Evolutionary conservation across 2,888 invertebrate species (phyloP), one percentile per base, ranked within the genome.

Genomic region (Myopa tessellatipennis): DNA sequence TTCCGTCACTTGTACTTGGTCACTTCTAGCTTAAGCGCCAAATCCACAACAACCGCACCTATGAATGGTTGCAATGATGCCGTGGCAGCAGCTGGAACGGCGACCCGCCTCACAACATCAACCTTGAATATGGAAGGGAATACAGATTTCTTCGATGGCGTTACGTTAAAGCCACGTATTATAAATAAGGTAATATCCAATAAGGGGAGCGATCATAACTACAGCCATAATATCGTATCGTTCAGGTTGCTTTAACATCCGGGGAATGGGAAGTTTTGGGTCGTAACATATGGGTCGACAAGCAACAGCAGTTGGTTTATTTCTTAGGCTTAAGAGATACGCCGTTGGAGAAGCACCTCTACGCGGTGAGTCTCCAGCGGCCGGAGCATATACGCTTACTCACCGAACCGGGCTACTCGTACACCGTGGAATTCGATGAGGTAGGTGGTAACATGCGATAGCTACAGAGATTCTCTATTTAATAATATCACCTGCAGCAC

Each of bases 181-280:
- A 87, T 93, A 76, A 93, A 93, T 79, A 94, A 94, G 87, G 89
- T 89, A 79, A 45, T 10, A 40, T 69, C 52, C 6, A 55, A 55
- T 52, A 16, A 67, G 4, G 2, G n/a, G 4, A 18, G 16, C 8
- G 16, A 14, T 18, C 10, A 45, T 14, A 45, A 8, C 2, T 10
- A 8, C 16, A 69, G 26, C 10, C 4, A 6, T 38, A 69, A 69
- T 12, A 12, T 26, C 16, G 40, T 18, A 68, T 50, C 38, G 76
- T 73, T n/a, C 63, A 87, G 86, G 91, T 95, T 50, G 92, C 95
- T 0, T 90, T 98, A 83, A 98, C 98, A 0, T 92, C 92, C 16
- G 98, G 98, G 0, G 95, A 96, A n/a, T 98, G 98, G 98, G 97
- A 97, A 89, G 96, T 98, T 26, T 91, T 96, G 84, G 94, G 95